Base-by-base conservation (phyloP, 2,113 vertebrate species). In the Fregata magnificens region DNA sequence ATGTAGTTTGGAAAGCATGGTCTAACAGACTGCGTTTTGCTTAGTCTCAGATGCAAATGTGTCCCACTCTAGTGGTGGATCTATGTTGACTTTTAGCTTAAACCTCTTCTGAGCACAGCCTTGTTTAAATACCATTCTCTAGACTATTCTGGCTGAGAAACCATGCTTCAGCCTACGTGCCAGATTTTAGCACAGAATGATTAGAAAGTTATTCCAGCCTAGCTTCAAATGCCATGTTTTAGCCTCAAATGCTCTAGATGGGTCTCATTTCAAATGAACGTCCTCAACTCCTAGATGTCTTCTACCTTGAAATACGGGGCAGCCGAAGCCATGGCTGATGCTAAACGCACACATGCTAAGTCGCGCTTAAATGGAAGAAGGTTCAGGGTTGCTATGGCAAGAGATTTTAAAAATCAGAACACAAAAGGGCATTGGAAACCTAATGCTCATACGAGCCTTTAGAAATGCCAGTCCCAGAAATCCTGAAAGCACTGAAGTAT, bases 71-170 rank as follows among this genome's bases (percentile, higher is more conserved):
- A 66, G 70, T 73, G 84, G 65, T 93, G 56, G 63, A 62, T 69
- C 52, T 82, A 5, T 16, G 17, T 5, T 82, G 83, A 79, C 72
- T 92, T 97, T 61, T 61, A 88, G 71, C 63, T 83, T 86, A 74
- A 83, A 90, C 71, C n/a, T 84, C 63, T 45, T 44, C 61, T 42
- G 40, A 95, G 26, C 31, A 86, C 49, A 95, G 63, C 40, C 52
- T 79, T 89, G 94, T 72, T 92, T 82, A 94, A 97, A 95, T 87
- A 62, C 78, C 93, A 82, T 82, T 79, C 83, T 76, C 88, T 58
- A 96, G 52, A 76, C 70, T 92, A 85, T 86, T 85, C 89, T 87
- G 88, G 86, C 93, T 91, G 76, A 84, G 94, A 94, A 91, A 76
- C 31, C 26, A 28, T 56, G n/a, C 53, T 85, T 72, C 89, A 94